These are phyloP conservation scores for Eupithecia pulchellata DNA, from an alignment of 2,888 invertebrate species.

Conservation along the genomic window DNA sequence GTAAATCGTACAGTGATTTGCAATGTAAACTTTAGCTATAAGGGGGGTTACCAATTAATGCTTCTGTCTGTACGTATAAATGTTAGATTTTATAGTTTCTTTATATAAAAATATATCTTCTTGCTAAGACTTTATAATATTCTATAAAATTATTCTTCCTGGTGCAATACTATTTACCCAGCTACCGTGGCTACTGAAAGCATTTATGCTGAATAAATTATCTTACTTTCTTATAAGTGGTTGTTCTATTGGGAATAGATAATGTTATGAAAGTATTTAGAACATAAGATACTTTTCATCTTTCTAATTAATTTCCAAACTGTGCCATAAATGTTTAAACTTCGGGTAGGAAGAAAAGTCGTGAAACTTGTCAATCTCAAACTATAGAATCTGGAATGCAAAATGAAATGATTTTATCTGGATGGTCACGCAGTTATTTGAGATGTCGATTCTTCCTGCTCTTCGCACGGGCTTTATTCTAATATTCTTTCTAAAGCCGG, in stretches of 20 bases:
- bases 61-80: too few relatives aligned
- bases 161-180: slow-evolving; percentile 30
- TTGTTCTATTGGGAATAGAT: slow-evolving; percentile 19
- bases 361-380: not conserved
- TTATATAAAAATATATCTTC: slow-evolving; percentile 35
- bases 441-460: not conserved
- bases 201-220: not conserved
- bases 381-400: not conserved
- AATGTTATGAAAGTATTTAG: not conserved
- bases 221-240: not conserved
- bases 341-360: not conserved
- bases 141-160: too few relatives aligned
- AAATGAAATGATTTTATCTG: not conserved
- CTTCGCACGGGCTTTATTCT: not conserved
- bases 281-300: not conserved
- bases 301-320: slow-evolving; percentile 11
- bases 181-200: too few relatives aligned
- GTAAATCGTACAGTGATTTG: too few relatives aligned
- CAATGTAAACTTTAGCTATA: too few relatives aligned
- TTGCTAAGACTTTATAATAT: slow-evolving; percentile 1
- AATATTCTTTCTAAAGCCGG: not conserved
- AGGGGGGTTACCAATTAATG: too few relatives aligned
- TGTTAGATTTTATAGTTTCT: slow-evolving; percentile 41
- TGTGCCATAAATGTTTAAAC: slow-evolving; percentile 22
- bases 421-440: not conserved